Evolutionary conservation across 2,888 invertebrate species (phyloP), one percentile per base, ranked within the genome.

Genomic region (Dorcus hopei): DNA sequence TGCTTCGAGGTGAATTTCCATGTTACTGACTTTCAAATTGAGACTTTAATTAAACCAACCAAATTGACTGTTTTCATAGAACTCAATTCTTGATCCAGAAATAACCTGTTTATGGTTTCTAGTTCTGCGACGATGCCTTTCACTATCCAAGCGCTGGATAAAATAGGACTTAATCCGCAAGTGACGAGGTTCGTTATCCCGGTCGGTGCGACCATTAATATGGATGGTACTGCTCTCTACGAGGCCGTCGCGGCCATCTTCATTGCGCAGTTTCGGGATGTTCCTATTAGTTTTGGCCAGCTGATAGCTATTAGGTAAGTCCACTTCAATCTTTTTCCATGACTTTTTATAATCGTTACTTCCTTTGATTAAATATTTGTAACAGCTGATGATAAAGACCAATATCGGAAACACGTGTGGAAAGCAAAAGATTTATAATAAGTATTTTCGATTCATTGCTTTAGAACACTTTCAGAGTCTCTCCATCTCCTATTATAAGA

Each of bases 201-300:
- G 19, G 93, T 98, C 63, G 98, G 98, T 8, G 96, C 97, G 19
- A 97, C 97, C 41, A 96, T 98, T 78, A 97, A 98, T 81, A 97
- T 97, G 97, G 97, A 97, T 76, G 94, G 94, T 9, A 97, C 97
- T 0, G 97, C 97, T 1, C 82, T 99, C 33, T 99, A 99, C 75
- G 98, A 99, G 78, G 97, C 97, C 0, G 95, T 98, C 5, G 98
- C 97, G 0, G 97, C 97, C 19, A 90, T 98, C 67, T 99, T 97
- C 75, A 97, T 99, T 63, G 95, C 97, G 11, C 98, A 99, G 80
- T 86, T 95, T 65, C 86, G 93, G 72, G 87, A 87, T 67, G 85
- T 94, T 59, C 83, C 87, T 40, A 87, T 97, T 79, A 87, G 90
- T 9, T 87, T 96, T 64, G 93, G 95, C 19, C 89, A 93, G 76